Conservation (phyloP, 1,140 invertebrate species). For the Spodoptera frugiperda region DNA sequence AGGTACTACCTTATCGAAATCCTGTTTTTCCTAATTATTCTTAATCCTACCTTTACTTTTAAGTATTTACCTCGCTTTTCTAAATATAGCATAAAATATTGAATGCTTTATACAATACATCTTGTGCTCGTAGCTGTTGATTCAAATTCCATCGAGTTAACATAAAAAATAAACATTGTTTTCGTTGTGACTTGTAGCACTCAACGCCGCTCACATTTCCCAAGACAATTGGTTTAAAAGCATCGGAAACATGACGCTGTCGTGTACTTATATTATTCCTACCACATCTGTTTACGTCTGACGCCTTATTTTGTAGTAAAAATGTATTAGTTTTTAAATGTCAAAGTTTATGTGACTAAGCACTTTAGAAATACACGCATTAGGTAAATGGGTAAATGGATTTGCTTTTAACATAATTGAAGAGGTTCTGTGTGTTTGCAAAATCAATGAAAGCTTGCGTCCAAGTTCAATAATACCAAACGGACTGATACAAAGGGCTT, state of each 20-base stretch:
- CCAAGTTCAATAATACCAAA: constrained; percentile 12
- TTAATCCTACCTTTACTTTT: too few relatives aligned
- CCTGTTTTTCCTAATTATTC: too few relatives aligned
- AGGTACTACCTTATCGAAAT: too few relatives aligned
- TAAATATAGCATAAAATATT: too few relatives aligned
- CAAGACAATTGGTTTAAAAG: constrained; percentile 62
- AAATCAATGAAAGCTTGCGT: constrained; percentile 4
- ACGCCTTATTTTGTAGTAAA: not conserved
- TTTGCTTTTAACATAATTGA: not conserved
- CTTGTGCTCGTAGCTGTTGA: too few relatives aligned
- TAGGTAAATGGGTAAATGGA: not conserved
- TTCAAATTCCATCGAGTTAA: not conserved
- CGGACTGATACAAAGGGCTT: not conserved
- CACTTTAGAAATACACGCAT: not conserved
- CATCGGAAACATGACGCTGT: constrained; percentile 56
- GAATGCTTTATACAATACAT: too few relatives aligned
- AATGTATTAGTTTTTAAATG: not conserved
- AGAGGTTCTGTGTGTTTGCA: not conserved
- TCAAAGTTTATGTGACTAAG: not conserved
- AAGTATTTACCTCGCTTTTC: too few relatives aligned
- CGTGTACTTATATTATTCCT: constrained; percentile 37
- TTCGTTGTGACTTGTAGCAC: constrained; percentile 33
- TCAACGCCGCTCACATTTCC: constrained; percentile 55
- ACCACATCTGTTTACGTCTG: constrained; percentile 10
- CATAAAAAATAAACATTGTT: constrained; percentile 26